phyloP scores from a whole-genome alignment of 2,797 vertebrate genomes.

The Luscinia luscinia region DNA sequence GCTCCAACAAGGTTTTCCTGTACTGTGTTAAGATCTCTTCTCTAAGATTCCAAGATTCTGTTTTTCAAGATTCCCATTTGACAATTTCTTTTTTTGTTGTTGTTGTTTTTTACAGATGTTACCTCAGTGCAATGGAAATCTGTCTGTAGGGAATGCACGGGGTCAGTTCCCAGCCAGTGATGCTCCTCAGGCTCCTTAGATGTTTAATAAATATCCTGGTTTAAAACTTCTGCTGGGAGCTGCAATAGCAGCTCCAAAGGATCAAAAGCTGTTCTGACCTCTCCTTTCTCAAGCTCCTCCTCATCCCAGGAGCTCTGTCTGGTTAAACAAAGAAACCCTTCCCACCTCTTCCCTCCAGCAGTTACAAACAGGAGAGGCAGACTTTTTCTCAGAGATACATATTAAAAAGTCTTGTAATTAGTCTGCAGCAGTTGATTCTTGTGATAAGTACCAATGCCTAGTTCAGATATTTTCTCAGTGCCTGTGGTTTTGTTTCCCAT shows the following conservation, averaged over 20 bases:
- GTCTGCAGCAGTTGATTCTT: background rate
- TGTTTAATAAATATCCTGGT: background rate
- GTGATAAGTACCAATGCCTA: background rate
- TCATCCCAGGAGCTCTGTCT: constrained; percentile 18
- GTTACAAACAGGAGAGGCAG: background rate
- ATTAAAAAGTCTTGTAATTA: constrained; percentile 3
- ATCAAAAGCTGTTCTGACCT: constrained; percentile 39
- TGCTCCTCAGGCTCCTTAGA: background rate
- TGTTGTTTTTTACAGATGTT: background rate
- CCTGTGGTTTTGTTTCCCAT: background rate
- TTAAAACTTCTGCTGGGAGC: constrained; percentile 11
- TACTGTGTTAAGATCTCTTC: background rate
- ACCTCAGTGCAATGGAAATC: background rate
- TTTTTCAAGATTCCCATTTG: background rate
- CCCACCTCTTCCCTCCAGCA: constrained; percentile 29
- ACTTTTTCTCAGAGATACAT: background rate
- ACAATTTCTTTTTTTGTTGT: background rate
- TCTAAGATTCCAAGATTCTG: background rate
- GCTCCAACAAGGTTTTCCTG: background rate
- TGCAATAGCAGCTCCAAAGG: background rate
- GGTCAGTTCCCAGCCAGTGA: background rate
- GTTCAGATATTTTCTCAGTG: background rate
- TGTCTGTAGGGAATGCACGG: background rate
- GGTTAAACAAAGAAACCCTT: constrained; percentile 33
- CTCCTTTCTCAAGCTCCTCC: constrained; percentile 11